Percentiles rank a stretch among this genome's conserved stretches.
Conservation (phyloP, 2,888 invertebrate species). For the Clitarchus hookeri region DNA sequence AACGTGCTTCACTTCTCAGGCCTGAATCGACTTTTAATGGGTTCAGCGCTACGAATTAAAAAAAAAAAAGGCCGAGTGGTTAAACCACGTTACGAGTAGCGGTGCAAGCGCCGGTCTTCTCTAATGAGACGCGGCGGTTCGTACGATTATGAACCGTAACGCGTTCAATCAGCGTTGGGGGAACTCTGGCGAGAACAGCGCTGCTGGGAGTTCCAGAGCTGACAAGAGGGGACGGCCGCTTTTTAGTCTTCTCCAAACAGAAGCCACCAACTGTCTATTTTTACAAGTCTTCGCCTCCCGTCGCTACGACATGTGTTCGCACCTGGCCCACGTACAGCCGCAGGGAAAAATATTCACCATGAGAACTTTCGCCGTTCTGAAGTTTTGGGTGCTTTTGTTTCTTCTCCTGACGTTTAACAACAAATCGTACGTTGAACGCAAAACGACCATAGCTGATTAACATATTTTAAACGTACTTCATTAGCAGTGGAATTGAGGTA, state of each 20-base stretch:
- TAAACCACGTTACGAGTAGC: background rate
- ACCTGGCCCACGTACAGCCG: background rate
- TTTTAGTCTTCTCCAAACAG: background rate
- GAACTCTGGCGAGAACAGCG: background rate
- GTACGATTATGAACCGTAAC: background rate
- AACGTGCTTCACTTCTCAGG: background rate
- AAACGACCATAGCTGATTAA: no score
- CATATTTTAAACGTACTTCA: no score
- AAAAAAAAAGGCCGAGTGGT: background rate
- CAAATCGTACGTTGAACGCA: no score
- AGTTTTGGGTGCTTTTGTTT: no score
- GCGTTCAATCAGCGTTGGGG: background rate
- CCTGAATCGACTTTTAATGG: background rate
- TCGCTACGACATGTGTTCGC: background rate
- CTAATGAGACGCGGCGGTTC: background rate
- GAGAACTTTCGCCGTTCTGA: no score
- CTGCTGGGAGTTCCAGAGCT: background rate
- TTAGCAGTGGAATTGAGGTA: no score
- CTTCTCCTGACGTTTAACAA: no score
- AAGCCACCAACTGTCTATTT: slow-evolving; percentile 9
- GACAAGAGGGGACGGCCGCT: background rate
- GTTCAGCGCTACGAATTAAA: background rate
- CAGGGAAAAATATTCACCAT: no score
- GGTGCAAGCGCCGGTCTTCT: background rate
- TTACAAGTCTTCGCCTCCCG: slow-evolving; percentile 2